Percentiles rank a stretch among this genome's conserved stretches.
These are phyloP conservation scores for Heterotis niloticus DNA, from an alignment of 2,113 vertebrate species.

Conservation along the genomic window DNA sequence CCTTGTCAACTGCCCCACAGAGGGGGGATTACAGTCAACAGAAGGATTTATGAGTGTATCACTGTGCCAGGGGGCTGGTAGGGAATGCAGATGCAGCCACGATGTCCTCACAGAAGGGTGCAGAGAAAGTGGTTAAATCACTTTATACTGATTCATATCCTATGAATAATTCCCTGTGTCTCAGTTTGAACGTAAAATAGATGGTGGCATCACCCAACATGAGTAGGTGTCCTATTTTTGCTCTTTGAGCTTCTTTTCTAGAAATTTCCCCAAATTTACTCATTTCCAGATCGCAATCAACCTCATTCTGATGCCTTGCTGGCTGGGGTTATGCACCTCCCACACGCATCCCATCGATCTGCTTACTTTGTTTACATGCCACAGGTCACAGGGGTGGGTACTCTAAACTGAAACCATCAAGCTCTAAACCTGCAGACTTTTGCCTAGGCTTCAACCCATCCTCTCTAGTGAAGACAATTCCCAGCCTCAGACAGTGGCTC, in stretches of 20 bases:
- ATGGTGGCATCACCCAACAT: neutral
- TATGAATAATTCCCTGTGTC: neutral
- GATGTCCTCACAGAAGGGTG: neutral
- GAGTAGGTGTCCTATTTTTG: neutral
- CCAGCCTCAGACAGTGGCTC: neutral
- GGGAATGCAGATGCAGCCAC: neutral
- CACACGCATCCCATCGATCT: neutral
- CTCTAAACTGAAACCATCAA: neutral
- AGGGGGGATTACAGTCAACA: conserved; percentile 6
- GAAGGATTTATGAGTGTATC: conserved; percentile 1
- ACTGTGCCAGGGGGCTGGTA: neutral
- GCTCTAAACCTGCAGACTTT: neutral
- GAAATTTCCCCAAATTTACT: neutral
- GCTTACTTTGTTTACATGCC: neutral
- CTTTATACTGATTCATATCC: neutral
- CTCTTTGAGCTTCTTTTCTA: neutral
- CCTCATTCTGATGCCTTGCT: neutral
- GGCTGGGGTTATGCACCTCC: neutral
- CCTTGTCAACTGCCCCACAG: neutral
- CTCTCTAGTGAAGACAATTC: neutral
- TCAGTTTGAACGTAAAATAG: conserved; percentile 8
- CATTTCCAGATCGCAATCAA: too few relatives aligned
- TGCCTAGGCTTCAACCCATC: neutral
- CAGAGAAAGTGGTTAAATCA: neutral
- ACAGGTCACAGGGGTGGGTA: neutral